phyloP scores from a whole-genome alignment of 2,797 vertebrate genomes.

The Luscinia luscinia region DNA sequence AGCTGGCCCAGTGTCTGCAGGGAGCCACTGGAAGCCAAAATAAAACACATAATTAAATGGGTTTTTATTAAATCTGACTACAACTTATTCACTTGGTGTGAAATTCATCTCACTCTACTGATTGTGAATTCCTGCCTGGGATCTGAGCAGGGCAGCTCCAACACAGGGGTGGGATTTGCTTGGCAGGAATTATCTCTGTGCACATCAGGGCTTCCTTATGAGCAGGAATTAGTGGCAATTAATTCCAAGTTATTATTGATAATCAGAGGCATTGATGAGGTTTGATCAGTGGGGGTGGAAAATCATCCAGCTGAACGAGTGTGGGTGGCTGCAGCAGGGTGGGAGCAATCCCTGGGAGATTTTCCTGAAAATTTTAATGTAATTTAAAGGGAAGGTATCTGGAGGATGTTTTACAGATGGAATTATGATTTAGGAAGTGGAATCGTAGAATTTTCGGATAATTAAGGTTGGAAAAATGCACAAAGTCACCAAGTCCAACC shows the following conservation, averaged over 20 bases:
- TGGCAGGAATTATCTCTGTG: neutral
- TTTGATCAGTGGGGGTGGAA: neutral
- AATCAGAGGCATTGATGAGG: accelerated
- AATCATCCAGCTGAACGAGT: accelerated
- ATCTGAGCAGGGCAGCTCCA: neutral
- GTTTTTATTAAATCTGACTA: neutral
- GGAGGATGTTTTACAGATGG: neutral
- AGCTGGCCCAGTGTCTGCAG: neutral
- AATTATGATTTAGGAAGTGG: neutral
- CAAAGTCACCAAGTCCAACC: neutral
- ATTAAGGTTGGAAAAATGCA: neutral
- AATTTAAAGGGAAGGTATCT: neutral
- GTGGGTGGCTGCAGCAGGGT: neutral
- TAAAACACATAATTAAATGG: neutral
- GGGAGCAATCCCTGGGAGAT: neutral
- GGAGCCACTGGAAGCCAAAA: neutral
- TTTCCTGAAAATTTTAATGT: neutral
- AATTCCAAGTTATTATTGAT: neutral
- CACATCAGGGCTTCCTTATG: accelerated
- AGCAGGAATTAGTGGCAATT: neutral
- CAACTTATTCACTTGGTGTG: neutral
- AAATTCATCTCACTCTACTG: neutral
- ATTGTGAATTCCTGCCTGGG: accelerated
- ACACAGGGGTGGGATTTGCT: neutral
- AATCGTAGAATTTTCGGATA: accelerated